phyloP scores from a whole-genome alignment of 2,888 invertebrate species.

The Keiferia lycopersicella region DNA sequence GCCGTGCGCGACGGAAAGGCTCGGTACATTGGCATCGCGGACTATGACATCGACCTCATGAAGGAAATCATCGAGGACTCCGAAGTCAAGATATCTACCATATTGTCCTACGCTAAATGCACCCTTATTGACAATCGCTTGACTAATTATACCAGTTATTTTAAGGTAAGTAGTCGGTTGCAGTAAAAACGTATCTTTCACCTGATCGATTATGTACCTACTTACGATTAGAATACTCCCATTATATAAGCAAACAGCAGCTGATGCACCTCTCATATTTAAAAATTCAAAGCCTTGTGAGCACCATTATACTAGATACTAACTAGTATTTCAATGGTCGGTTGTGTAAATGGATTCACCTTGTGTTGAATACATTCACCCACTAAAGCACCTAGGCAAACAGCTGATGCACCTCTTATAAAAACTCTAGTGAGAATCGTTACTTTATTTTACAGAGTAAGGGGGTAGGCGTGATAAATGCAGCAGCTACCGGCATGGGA shows the following conservation, averaged over 20 bases:
- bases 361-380: too few species aligned
- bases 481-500: slow-evolving; percentile 91
- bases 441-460: slow-evolving; percentile 73
- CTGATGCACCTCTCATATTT: too few species aligned
- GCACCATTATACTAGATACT: too few species aligned
- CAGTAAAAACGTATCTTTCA: too few species aligned
- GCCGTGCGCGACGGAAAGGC: slow-evolving; percentile 88
- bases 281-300: too few species aligned
- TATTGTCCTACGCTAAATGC: slow-evolving; percentile 90
- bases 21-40: slow-evolving; percentile 91
- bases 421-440: not conserved
- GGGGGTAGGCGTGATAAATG: slow-evolving; percentile 91
- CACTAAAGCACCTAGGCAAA: too few species aligned
- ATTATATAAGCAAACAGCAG: too few species aligned
- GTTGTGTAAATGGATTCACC: too few species aligned
- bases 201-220: too few species aligned
- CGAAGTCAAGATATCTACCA: slow-evolving; percentile 83
- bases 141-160: slow-evolving; percentile 86
- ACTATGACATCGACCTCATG: slow-evolving; percentile 89
- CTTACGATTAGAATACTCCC: too few species aligned
- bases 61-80: slow-evolving; percentile 87
- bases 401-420: too few species aligned
- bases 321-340: too few species aligned
- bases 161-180: slow-evolving; percentile 81
- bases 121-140: slow-evolving; percentile 91